Evolutionary conservation across 2,797 vertebrate species (phyloP), one percentile per base, ranked within the genome.

Genomic region (Semotilus atromaculatus): DNA sequence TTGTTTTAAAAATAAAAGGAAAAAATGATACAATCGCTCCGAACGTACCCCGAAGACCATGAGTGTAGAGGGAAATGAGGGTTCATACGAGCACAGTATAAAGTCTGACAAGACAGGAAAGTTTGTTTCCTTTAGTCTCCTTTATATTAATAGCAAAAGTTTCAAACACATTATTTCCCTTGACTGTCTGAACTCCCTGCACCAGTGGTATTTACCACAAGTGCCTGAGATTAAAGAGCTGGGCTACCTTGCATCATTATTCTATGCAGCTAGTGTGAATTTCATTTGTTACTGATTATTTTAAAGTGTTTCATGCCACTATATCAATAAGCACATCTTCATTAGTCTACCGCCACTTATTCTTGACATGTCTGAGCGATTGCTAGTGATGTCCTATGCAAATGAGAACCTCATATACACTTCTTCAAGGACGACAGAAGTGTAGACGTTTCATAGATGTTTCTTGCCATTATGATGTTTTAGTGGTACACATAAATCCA

Each of bases 321-420:
- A 85, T 92, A 95, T 95, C 94, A 94, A 93, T 94, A 93, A 93
- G 90, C 74, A 85, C 81, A 91, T 93, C 87, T 94, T 93, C 94
- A 95, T 95, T 94, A 94, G 88, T 93, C 87, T 85, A 89, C 82
- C 89, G 93, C 90, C 92, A 91, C 90, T 94, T 95, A 90, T 91
- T 92, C 88, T 90, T 89, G 87, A 91, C 90, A 89, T 91, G 92
- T 94, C 94, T 93, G 92, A 96, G 91, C 89, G 90, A 94, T 91
- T 89, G 89, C 93, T 92, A 91, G 90, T 93, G 93, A 94, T 94
- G 94, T 92, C 90, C 87, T 91, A 95, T 94, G 93, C 92, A 95
- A 96, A 96, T 95, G 89, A 92, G 81, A 89, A 86, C 83, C 81
- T 90, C 73, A 83, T 72, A n/a, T 89, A 90, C 87, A 86, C 91